Evolutionary conservation across 2,797 vertebrate genomes (phyloP).

Genomic region (Hapalemur alaotrensis): DNA sequence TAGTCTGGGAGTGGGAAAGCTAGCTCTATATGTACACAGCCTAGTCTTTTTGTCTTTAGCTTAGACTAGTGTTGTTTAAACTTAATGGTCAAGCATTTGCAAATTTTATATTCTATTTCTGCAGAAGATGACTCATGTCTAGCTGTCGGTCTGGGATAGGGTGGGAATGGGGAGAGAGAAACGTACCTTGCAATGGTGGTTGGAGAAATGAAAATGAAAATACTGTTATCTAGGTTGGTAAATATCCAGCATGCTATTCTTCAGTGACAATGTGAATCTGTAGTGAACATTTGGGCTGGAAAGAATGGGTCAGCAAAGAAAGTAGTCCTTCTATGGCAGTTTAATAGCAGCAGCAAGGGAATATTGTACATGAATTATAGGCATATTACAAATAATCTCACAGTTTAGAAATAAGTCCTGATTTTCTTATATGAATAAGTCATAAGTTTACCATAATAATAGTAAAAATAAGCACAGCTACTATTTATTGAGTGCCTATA

Average conservation of each 20-base stretch:
- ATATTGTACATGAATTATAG: not conserved
- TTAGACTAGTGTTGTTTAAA: not conserved
- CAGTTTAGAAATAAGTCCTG: not conserved
- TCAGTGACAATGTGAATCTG: not conserved
- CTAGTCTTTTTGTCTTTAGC: not conserved
- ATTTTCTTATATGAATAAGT: not conserved
- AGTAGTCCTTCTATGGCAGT: not conserved
- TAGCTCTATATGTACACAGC: not conserved
- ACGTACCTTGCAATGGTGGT: not conserved
- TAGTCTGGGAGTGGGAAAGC: not conserved
- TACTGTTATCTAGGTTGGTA: not conserved
- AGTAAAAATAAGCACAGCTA: not conserved
- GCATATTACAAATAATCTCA: not conserved
- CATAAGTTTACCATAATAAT: not conserved
- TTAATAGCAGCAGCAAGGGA: not conserved
- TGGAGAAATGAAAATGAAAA: not conserved
- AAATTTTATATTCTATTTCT: not conserved
- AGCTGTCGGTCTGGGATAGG: not conserved
- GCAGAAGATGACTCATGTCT: not conserved
- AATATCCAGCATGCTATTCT: not conserved
- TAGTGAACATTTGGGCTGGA: not conserved
- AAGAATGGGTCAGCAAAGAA: not conserved
- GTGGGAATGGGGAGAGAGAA: not conserved
- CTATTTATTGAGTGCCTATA: not conserved
- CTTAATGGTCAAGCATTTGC: not conserved